phyloP scores from a whole-genome alignment of 2,888 invertebrate species.

The Alviniconcha strummeri region DNA sequence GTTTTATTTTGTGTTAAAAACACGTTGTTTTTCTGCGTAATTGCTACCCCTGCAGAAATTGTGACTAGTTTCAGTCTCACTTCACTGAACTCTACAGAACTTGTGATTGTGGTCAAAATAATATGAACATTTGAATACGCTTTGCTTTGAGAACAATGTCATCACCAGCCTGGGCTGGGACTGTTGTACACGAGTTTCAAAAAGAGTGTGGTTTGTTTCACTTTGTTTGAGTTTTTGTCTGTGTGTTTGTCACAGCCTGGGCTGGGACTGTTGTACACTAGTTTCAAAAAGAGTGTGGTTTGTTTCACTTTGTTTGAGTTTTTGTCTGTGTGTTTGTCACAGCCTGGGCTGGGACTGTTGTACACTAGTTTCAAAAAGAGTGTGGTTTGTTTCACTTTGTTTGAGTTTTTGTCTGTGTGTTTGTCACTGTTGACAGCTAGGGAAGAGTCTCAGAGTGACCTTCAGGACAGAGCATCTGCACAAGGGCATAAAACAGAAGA shows the following conservation, averaged over 20 bases:
- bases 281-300: not conserved
- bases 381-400: not conserved
- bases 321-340: not conserved
- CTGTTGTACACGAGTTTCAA: too few relatives aligned
- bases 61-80: too few relatives aligned
- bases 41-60: too few relatives aligned
- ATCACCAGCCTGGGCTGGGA: too few relatives aligned
- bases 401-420: slow-evolving; percentile 1
- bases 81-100: too few relatives aligned
- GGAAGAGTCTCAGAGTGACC: slow-evolving; percentile 16
- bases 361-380: not conserved
- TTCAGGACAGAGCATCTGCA: not conserved
- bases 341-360: too few relatives aligned
- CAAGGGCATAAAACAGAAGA: not conserved
- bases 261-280: too few relatives aligned
- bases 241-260: not conserved
- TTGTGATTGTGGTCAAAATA: too few relatives aligned
- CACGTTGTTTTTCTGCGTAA: too few relatives aligned
- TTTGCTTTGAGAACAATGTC: too few relatives aligned
- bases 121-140: too few relatives aligned
- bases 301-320: not conserved
- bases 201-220: not conserved
- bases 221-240: not conserved
- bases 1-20: too few relatives aligned
- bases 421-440: not conserved